Percentiles rank a stretch among this genome's conserved stretches.
Evolutionary conservation across 2,888 invertebrate species (phyloP).

Genomic region (Volucella zonaria): DNA sequence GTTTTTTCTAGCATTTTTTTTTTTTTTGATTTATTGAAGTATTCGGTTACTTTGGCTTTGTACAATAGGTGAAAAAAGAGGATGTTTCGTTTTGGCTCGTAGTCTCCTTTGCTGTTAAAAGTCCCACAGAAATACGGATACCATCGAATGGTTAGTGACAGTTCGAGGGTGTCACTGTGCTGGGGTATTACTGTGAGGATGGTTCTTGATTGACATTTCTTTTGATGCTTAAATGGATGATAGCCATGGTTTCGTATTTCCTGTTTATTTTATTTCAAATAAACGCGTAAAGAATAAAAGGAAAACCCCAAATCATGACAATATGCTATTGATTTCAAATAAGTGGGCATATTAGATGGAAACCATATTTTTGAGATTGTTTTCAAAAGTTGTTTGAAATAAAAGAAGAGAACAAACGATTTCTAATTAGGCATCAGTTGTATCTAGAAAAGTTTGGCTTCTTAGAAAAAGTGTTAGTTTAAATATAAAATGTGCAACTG

Average conservation of each 20-base stretch:
- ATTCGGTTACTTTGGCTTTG: conserved; percentile 26
- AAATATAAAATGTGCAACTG: too few relatives aligned
- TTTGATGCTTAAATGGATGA: conserved; percentile 68
- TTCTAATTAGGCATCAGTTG: conserved; percentile 39
- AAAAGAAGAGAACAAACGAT: conserved; percentile 54
- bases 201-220: conserved; percentile 70
- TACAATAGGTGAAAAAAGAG: conserved; percentile 49
- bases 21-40: neutral
- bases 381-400: conserved; percentile 33
- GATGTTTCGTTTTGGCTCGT: conserved; percentile 17
- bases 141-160: conserved; percentile 63
- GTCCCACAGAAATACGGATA: conserved; percentile 46
- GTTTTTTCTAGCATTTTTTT: conserved; percentile 17
- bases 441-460: neutral
- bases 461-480: too few relatives aligned
- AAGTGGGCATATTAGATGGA: conserved; percentile 61
- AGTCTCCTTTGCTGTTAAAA: conserved; percentile 39
- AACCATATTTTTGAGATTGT: conserved; percentile 48
- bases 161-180: neutral
- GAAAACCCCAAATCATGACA: conserved; percentile 51
- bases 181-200: neutral
- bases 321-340: conserved; percentile 61
- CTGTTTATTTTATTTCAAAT: conserved; percentile 56
- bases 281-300: conserved; percentile 22
- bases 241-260: conserved; percentile 65